Percentiles rank a stretch among this genome's conserved stretches.
These are phyloP conservation scores for Pyxicephalus adspersus DNA, from an alignment of 2,113 vertebrate species.

Conservation along the genomic window DNA sequence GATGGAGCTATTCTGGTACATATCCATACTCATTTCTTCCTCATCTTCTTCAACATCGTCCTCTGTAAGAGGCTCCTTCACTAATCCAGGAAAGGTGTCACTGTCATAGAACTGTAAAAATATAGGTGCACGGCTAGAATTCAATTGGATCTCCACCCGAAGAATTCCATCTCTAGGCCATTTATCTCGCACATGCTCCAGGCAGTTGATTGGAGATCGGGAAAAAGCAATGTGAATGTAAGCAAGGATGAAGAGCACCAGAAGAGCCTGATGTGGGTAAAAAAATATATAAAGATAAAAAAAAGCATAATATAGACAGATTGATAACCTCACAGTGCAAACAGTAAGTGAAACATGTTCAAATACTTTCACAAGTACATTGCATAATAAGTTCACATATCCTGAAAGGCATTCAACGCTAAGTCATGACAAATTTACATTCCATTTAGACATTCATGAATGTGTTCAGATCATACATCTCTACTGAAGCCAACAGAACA, in stretches of 20 bases:
- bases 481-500: too few relatives aligned
- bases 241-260: constrained; percentile 95
- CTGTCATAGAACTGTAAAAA: constrained; percentile 89
- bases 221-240: constrained; percentile 98
- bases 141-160: constrained; percentile 92
- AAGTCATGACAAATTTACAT: too few relatives aligned
- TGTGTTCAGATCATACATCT: too few relatives aligned
- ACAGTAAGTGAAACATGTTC: too few relatives aligned
- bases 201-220: constrained; percentile 92
- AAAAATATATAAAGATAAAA: background rate
- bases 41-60: constrained; percentile 81
- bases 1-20: constrained; percentile 91
- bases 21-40: constrained; percentile 88
- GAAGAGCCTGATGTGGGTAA: constrained; percentile 78
- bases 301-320: constrained; percentile 1
- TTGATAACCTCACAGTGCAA: background rate
- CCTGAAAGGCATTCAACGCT: too few relatives aligned
- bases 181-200: constrained; percentile 91
- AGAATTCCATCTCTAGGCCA: constrained; percentile 94
- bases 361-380: too few relatives aligned
- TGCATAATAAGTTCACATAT: too few relatives aligned
- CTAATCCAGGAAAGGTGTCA: constrained; percentile 74
- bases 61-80: constrained; percentile 69
- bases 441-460: too few relatives aligned
- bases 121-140: constrained; percentile 88